Base-by-base conservation (phyloP, 2,113 vertebrate species). In the Eurystomus gularis region DNA sequence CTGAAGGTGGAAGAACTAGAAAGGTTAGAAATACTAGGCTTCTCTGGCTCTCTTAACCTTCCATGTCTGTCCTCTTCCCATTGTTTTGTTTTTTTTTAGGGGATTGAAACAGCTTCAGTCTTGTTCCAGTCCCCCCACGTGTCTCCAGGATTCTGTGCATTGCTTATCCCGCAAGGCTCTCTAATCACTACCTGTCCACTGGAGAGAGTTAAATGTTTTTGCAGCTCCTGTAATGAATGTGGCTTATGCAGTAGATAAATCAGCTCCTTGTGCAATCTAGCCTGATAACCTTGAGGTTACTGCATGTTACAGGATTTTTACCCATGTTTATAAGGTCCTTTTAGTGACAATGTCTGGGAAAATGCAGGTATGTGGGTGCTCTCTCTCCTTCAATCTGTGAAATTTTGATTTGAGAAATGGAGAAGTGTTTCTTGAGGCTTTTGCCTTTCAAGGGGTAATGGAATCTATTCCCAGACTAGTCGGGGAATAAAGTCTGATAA, bases 1-100 rank as follows among this genome's bases (percentile, higher is more conserved):
- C 98, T 99, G 96, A 98, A 98, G 96, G 97, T 99, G 93, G 99
- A 99, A 75, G 97, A 97, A 71, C 90, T 99, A 87, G 99, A 99
- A 97, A 99, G 98, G 99, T 99, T 93, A 96, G 98, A 92, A 96
- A 72, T 57, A 71, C 12, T 69, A 82, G 96, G 80, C 49, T 44
- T 71, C 7, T 88, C 62, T 90, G 61, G 49, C 48, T 61, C 64
- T 83, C 19, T 86, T 96, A 82, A 91, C 66, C n/a, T 82, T 84
- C 8, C 31, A 42, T 88, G 88, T 93, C 55, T 48, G 33, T 75
- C 35, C 28, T 82, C 31, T 79, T 69, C 17, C 35, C 20, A 6
- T 81, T 93, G 52, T 73, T 73, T 89, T 88, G 93, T 58, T 46
- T 73, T 73, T 89, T 88, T 94, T 58, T 46, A 88, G 88, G 76